Base-by-base conservation (phyloP, 2,888 invertebrate genomes). In the Parnassius glacialis region DNA sequence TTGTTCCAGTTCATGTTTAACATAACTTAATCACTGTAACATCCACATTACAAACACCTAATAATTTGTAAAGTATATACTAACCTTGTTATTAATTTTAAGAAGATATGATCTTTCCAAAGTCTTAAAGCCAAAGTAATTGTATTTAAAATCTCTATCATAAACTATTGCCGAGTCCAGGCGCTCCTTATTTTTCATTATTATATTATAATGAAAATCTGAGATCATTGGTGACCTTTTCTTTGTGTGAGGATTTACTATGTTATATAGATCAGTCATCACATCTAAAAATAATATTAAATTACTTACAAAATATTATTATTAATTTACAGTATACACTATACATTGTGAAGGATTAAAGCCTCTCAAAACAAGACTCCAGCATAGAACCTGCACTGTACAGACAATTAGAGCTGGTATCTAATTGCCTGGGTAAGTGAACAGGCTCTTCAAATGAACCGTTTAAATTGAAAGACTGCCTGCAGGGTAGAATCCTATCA, bases 101-200 rank as follows among this genome's bases (percentile, higher is more conserved):
- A 99, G 87, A 68, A 99, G 90, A 84, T 99, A 99, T 0, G 99
- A 98, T 53, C 97, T 93, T 79, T 99, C 99, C 60, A 99, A 88
- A 0, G 99, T 99, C 93, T 99, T 99, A 79, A 99, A 99, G n/a
- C 99, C 99, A 92, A 99, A 99, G 82, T 98, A 99, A 79, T 98
- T 98, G 87, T 99, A 99, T 64, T 94, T 95, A 84, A 97, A 99
- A 86, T 99, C 99, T 72, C 99, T 94, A 79, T 99, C 98, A 84
- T 99, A 98, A 50, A 99, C 97, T 72, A 99, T 98, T 20, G 98
- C 96, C 0, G 98, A 98, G 85, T 99, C 98, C 57, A 99, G 89
- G 66, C 94, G 93, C 74, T 97, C 97, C n/a, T 97, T 95, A 87
- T 99, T 94, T 64, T 95, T 93, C 90, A 95, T 94, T 11, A 99